Base-by-base conservation (phyloP, 2,888 invertebrate species). In the Fragum whitleyi region DNA sequence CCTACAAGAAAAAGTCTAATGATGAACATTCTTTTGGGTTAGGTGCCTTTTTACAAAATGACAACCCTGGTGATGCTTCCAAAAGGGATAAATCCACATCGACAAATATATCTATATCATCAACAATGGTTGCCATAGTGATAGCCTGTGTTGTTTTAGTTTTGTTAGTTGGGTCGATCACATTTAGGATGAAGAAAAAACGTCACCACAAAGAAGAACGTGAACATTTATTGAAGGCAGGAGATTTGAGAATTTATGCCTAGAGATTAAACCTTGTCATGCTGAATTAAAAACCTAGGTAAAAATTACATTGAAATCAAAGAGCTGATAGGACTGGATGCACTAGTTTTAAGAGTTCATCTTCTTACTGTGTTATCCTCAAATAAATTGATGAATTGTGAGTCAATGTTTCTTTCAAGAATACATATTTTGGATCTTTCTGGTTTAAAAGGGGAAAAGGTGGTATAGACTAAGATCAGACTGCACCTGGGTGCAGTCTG, bases 81-180 rank as follows among this genome's bases (percentile, higher is more conserved):
- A 61, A 16, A n/a, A 26, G n/a, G 6, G 19, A 53, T 11, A 2
- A 29, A 26, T n/a, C 39, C 29, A 61, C 29, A 21, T 29, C 59
- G 26, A 23, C 53, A 39, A 28, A 36, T 11, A 23, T 36, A 2
- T 57, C 73, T 16, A 21, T 32, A 39, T 61, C 78, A 36, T 65
- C 73, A 53, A 42, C 74, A 73, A 61, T 70, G 2, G 51, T 78
- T 59, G 67, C 61, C 26, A 74, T 68, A 21, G 78, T 59, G 11
- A 51, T 67, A 21, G 72, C 39, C 26, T 5, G 57, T n/a, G 42
- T 59, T n/a, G 71, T 59, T 6, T 11, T 80, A 16, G 51, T 78
- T n/a, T 42, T 51, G 1, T 59, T 77, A 7, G 72, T 51, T 23
- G 51, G 2, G 2, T 1, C 32, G 6, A n/a, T 62, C 28, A 9